Conservation (phyloP, 2,113 vertebrate species). For the Ellobius talpinus region DNA sequence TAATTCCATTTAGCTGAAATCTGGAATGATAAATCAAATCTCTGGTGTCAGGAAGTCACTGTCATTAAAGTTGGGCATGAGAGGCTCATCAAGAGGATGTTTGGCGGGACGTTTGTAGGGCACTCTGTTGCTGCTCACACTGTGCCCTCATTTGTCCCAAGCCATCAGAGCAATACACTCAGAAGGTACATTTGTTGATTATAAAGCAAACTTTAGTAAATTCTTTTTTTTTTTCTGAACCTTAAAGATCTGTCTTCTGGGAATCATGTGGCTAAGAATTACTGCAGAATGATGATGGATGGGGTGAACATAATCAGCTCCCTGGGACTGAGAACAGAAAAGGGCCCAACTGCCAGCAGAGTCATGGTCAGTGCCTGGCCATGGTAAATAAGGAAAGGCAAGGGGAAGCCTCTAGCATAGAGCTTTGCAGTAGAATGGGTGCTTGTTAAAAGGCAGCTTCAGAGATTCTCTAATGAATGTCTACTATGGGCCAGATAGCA, state of each 20-base stretch:
- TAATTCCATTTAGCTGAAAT: neutral
- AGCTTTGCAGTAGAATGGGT: neutral
- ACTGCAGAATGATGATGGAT: neutral
- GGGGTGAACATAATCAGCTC: neutral
- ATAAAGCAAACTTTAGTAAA: neutral
- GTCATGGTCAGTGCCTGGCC: neutral
- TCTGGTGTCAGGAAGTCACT: neutral
- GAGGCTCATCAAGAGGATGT: neutral
- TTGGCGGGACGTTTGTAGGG: neutral
- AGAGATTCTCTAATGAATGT: constrained; percentile 59
- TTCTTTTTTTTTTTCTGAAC: neutral
- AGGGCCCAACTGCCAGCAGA: neutral
- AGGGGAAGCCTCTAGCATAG: neutral
- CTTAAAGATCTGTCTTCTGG: constrained; percentile 28
- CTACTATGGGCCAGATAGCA: constrained; percentile 65
- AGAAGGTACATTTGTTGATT: neutral
- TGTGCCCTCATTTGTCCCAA: constrained; percentile 3
- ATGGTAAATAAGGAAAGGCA: too few relatives aligned
- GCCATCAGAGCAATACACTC: neutral
- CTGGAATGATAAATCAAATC: neutral
- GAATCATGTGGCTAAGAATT: constrained; percentile 53
- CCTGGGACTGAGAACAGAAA: neutral
- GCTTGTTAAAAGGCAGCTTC: neutral
- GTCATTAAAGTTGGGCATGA: neutral
- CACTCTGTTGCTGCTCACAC: neutral